These are phyloP conservation scores for Drosophila koepferae DNA, from an alignment of 2,888 invertebrate genomes.

Conservation along the genomic window DNA sequence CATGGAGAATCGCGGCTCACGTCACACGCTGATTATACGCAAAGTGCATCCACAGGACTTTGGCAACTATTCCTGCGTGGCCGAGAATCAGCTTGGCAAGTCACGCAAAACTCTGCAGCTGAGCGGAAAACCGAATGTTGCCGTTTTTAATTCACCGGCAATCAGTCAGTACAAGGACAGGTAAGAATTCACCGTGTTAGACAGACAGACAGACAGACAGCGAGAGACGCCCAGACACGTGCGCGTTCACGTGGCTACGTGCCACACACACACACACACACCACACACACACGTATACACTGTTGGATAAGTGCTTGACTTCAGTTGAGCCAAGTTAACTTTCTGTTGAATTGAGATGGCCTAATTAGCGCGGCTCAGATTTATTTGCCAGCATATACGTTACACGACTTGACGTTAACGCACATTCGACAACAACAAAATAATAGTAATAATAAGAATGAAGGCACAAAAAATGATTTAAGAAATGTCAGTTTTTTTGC, in stretches of 20 bases:
- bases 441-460: not conserved
- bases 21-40: constrained; percentile 89
- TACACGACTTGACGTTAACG: constrained; percentile 12
- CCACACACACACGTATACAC: constrained; percentile 5
- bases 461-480: constrained; percentile 3
- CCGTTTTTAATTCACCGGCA: constrained; percentile 88
- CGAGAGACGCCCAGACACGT: constrained; percentile 41
- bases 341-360: constrained; percentile 36
- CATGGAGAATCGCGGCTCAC: constrained; percentile 89
- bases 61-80: constrained; percentile 90
- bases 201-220: constrained; percentile 3
- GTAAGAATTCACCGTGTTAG: constrained; percentile 70
- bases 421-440: constrained; percentile 21
- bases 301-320: constrained; percentile 55
- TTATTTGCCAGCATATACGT: constrained; percentile 15
- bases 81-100: constrained; percentile 89
- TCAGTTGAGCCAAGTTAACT: constrained; percentile 51
- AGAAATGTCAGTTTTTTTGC: constrained; percentile 41
- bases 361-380: constrained; percentile 51
- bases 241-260: constrained; percentile 43
- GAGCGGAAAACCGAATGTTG: constrained; percentile 89
- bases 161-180: constrained; percentile 87
- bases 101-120: constrained; percentile 88
- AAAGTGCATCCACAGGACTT: constrained; percentile 89
- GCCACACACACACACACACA: constrained; percentile 29